A percentile compares a stretch with the other conserved stretches of the same genome.
Evolutionary conservation across 1,140 invertebrate species (phyloP).

Genomic region (Micrasema minimum): DNA sequence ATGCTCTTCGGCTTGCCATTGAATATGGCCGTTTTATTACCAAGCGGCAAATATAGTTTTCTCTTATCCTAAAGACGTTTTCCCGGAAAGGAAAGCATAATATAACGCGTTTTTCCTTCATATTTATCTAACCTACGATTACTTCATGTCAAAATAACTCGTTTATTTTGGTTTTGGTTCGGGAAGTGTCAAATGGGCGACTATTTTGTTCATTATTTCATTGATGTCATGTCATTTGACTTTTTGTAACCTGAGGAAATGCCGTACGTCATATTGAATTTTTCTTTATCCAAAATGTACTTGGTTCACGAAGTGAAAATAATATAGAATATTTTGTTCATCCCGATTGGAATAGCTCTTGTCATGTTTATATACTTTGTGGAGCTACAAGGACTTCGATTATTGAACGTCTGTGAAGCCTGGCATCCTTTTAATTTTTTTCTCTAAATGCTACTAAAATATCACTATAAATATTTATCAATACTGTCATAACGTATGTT

Average conservation of each 20-base stretch:
- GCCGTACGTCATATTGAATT: neutral
- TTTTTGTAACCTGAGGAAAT: conserved; percentile 13
- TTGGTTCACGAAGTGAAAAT: too few species aligned
- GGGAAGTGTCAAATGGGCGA: conserved; percentile 21
- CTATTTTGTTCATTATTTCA: conserved; percentile 26
- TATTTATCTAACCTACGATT: neutral
- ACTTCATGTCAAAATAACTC: conserved; percentile 24
- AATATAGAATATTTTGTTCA: too few species aligned
- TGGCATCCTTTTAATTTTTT: conserved; percentile 4
- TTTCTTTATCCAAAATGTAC: neutral
- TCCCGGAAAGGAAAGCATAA: neutral
- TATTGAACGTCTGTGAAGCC: conserved; percentile 8
- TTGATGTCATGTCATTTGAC: conserved; percentile 34
- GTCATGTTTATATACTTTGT: too few species aligned
- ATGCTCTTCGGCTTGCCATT: conserved; percentile 33
- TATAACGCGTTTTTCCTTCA: neutral
- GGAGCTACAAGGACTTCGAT: too few species aligned
- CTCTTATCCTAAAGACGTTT: conserved; percentile 6
- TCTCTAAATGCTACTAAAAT: too few species aligned
- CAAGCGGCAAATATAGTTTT: conserved; percentile 38
- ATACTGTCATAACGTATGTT: neutral
- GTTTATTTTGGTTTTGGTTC: conserved; percentile 21
- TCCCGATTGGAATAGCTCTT: too few species aligned
- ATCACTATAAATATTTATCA: too few species aligned
- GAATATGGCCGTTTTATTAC: conserved; percentile 43